Conservation (phyloP, 2,888 invertebrate species). For the Dorcus hopei region DNA sequence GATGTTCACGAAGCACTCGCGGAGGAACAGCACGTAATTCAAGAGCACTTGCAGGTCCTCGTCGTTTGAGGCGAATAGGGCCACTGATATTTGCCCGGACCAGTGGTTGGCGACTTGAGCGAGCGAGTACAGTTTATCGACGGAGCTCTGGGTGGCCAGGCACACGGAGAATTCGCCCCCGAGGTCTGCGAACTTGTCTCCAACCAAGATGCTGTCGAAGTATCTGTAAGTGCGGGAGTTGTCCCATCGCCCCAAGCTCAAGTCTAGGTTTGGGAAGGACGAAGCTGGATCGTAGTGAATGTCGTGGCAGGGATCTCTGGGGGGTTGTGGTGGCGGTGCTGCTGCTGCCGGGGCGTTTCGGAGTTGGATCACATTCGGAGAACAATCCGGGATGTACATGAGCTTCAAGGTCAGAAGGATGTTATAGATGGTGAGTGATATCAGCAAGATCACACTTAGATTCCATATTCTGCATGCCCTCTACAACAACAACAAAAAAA, state of each 20-base stretch:
- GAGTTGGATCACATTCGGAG: slow-evolving; percentile 25
- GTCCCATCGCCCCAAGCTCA: slow-evolving; percentile 74
- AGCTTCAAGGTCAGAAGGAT: slow-evolving; percentile 58
- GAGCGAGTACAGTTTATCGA: slow-evolving; percentile 76
- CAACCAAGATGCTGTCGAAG: slow-evolving; percentile 70
- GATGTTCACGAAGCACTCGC: slow-evolving; percentile 70
- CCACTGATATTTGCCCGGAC: slow-evolving; percentile 82
- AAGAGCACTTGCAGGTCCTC: slow-evolving; percentile 72
- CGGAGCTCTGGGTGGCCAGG: slow-evolving; percentile 81
- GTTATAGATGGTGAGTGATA: slow-evolving; percentile 65
- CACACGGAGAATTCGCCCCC: slow-evolving; percentile 63
- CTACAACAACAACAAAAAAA: slow-evolving; percentile 27
- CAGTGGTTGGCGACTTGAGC: slow-evolving; percentile 76
- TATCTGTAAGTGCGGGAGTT: slow-evolving; percentile 64
- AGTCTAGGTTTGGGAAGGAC: slow-evolving; percentile 57
- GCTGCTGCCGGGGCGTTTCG: slow-evolving; percentile 16
- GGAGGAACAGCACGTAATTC: slow-evolving; percentile 72
- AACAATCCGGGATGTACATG: slow-evolving; percentile 53
- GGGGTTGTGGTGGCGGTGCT: neutral
- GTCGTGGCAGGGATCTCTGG: slow-evolving; percentile 27
- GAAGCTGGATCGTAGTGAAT: slow-evolving; percentile 45
- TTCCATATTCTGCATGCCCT: slow-evolving; percentile 65
- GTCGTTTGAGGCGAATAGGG: slow-evolving; percentile 75
- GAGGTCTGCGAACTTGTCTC: slow-evolving; percentile 61
- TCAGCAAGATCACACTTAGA: slow-evolving; percentile 61